Conservation (phyloP, 1,140 invertebrate species). For the Leptestheria dahalacensis region DNA sequence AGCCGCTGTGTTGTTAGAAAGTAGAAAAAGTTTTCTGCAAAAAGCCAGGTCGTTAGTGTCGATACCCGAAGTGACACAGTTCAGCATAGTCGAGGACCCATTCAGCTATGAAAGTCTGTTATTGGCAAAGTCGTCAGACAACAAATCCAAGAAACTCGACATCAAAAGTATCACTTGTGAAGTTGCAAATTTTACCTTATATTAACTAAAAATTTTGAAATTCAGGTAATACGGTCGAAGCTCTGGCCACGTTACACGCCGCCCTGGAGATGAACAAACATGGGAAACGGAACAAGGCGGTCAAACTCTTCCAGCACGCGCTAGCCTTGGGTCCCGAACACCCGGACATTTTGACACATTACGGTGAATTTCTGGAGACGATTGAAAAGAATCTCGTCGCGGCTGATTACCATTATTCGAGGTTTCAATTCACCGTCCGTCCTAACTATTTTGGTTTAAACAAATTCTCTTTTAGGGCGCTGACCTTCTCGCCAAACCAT, state of each 20-base stretch:
- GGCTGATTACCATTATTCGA: slow-evolving; percentile 76
- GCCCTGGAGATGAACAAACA: slow-evolving; percentile 65
- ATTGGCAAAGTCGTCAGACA: not conserved
- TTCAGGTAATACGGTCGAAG: slow-evolving; percentile 39
- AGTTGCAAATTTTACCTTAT: no score
- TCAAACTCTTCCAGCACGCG: slow-evolving; percentile 79
- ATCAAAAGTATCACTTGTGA: not conserved
- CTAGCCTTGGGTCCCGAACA: slow-evolving; percentile 75
- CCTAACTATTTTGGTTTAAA: not conserved
- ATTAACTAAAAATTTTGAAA: no score
- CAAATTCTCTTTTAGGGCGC: slow-evolving; percentile 32
- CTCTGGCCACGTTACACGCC: slow-evolving; percentile 60
- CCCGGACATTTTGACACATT: slow-evolving; percentile 79
- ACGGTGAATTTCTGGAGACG: slow-evolving; percentile 84
- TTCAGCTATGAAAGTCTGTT: not conserved
- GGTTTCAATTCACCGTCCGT: slow-evolving; percentile 20
- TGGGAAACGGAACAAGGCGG: slow-evolving; percentile 70
- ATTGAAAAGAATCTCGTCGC: slow-evolving; percentile 67
- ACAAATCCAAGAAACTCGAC: not conserved
- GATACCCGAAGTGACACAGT: not conserved
- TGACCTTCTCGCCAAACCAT: slow-evolving; percentile 68
- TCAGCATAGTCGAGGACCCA: not conserved
- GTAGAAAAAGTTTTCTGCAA: not conserved
- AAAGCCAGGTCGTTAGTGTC: not conserved
- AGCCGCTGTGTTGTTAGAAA: not conserved